A percentile compares a stretch with the other conserved stretches of the same genome.
Conservation (phyloP, 1,140 invertebrate genomes). For the Drosophila biarmipes region DNA sequence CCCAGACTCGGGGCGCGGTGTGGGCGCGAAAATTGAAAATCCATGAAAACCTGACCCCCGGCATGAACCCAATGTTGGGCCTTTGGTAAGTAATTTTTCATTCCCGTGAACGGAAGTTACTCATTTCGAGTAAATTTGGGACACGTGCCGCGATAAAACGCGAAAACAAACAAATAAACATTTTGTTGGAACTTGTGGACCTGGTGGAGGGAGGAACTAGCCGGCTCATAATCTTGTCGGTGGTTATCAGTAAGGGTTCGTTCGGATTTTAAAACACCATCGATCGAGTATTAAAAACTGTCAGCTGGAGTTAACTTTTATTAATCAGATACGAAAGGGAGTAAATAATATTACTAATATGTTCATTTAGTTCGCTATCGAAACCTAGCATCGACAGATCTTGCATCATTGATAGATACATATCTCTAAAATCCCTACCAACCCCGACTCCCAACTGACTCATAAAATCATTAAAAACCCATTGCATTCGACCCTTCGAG, state of each 20-base stretch:
- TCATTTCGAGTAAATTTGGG: slow-evolving; percentile 58
- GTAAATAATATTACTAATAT: no score
- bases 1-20: background rate
- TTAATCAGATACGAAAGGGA: no score
- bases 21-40: slow-evolving; percentile 58
- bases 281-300: no score
- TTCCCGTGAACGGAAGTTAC: slow-evolving; percentile 61
- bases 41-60: slow-evolving; percentile 30
- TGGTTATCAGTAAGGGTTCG: no score
- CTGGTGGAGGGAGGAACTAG: background rate
- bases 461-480: slow-evolving; percentile 4
- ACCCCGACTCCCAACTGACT: background rate
- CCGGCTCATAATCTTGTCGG: no score
- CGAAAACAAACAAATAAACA: slow-evolving; percentile 34
- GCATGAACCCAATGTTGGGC: slow-evolving; percentile 14
- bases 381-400: no score
- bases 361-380: no score
- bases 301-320: no score
- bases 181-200: slow-evolving; percentile 21
- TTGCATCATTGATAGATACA: no score
- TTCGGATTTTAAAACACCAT: no score
- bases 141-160: slow-evolving; percentile 60
- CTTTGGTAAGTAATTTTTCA: slow-evolving; percentile 61
- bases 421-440: no score
- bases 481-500: background rate